phyloP scores from a whole-genome alignment of 2,888 invertebrate species.

The Calameuta filiformis region DNA sequence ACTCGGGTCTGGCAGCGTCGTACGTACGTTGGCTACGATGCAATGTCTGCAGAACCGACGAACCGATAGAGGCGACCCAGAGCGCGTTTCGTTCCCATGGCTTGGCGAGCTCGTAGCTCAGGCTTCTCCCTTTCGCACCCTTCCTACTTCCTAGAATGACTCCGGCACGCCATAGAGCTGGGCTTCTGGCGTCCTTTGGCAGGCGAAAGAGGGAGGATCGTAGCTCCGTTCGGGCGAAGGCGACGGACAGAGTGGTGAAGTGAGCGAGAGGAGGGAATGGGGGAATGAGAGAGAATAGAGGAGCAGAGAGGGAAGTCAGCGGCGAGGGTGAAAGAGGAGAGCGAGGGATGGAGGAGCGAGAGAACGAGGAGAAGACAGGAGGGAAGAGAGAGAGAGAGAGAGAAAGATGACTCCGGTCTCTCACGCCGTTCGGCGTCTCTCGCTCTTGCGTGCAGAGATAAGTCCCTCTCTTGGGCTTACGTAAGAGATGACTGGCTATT shows the following conservation, averaged over 20 bases:
- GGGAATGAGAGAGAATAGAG: neutral
- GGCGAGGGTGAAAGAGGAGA: neutral
- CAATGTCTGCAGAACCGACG: neutral
- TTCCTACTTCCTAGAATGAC: neutral
- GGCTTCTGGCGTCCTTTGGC: neutral
- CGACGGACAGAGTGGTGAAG: neutral
- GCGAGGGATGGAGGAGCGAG: neutral
- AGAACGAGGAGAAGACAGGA: neutral
- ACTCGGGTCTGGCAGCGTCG: neutral
- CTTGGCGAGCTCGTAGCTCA: neutral
- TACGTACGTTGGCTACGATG: neutral
- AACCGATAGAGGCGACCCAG: neutral
- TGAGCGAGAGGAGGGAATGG: neutral
- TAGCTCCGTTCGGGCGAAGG: neutral
- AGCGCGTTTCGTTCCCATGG: neutral
- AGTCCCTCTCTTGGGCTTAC: constrained; percentile 45
- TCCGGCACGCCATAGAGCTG: neutral
- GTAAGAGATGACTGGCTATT: constrained; percentile 56
- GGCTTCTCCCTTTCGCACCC: constrained; percentile 7
- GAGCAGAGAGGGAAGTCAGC: neutral
- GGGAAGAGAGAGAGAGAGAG: neutral
- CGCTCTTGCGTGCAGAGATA: constrained; percentile 28
- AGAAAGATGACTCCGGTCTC: neutral
- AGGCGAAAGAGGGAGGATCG: constrained; percentile 1
- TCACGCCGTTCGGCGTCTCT: neutral